These are phyloP conservation scores for Myripristis murdjan DNA, from an alignment of 2,797 vertebrate species.

Conservation along the genomic window DNA sequence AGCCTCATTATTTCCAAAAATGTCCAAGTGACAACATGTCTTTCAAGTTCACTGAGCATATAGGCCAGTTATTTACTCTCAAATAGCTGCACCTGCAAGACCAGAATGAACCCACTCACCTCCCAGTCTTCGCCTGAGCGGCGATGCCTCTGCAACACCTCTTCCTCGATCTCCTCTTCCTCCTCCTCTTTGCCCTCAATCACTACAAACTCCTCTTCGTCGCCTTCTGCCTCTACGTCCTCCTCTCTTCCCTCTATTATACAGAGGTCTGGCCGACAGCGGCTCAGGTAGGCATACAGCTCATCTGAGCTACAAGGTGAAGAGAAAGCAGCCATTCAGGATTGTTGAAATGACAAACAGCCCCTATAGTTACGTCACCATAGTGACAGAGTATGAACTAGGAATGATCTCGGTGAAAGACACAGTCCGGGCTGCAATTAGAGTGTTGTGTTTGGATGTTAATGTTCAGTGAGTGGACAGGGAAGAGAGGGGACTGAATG, in stretches of 20 bases:
- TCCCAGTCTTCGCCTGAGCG: constrained; percentile 87
- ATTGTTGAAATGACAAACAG: constrained; percentile 43
- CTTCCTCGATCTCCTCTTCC: constrained; percentile 61
- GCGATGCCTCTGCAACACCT: constrained; percentile 65
- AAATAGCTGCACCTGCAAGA: background rate
- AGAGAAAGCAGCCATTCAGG: constrained; percentile 17
- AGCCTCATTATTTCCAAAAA: background rate
- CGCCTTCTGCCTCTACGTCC: constrained; percentile 68
- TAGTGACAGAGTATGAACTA: background rate
- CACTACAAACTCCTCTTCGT: constrained; percentile 88
- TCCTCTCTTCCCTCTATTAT: constrained; percentile 80
- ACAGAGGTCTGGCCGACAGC: constrained; percentile 82
- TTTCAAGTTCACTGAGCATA: background rate
- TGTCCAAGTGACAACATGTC: background rate
- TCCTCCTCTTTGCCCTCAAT: constrained; percentile 78
- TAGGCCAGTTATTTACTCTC: background rate
- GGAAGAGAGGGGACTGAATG: background rate
- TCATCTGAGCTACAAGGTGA: constrained; percentile 79
- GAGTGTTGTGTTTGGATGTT: constrained; percentile 22
- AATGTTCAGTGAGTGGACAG: constrained; percentile 11
- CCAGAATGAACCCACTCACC: constrained; percentile 66
- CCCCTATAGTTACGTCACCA: constrained; percentile 46
- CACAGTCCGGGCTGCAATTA: background rate
- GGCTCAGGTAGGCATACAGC: constrained; percentile 83
- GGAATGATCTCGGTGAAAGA: too few species aligned